These are phyloP conservation scores for Siderastrea radians DNA, from an alignment of 92 coral and sea anemone species.

Conservation along the genomic window DNA sequence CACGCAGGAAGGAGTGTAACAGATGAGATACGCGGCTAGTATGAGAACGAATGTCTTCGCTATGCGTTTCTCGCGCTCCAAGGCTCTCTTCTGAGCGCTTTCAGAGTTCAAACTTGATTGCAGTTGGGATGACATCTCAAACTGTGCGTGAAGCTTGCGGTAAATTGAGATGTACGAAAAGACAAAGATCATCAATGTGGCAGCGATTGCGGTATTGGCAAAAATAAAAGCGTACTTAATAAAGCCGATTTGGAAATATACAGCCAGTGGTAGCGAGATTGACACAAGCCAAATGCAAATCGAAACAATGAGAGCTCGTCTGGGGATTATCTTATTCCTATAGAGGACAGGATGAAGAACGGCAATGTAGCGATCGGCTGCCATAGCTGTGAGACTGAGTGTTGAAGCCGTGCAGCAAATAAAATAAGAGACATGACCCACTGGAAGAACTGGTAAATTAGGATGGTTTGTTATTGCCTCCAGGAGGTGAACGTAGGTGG, in stretches of 20 bases:
- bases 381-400: too few relatives aligned
- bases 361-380: too few relatives aligned
- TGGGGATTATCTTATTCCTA: too few relatives aligned
- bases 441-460: too few relatives aligned
- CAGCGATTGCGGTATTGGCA: conserved; percentile 40
- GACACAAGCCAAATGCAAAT: conserved; percentile 48
- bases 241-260: conserved; percentile 53
- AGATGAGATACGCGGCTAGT: conserved; percentile 68
- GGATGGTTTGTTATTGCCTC: too few relatives aligned
- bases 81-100: conserved; percentile 1
- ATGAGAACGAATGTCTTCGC: conserved; percentile 9
- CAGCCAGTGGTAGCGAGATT: conserved; percentile 27
- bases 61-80: background rate
- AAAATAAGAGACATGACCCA: too few relatives aligned
- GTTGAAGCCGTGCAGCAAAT: too few relatives aligned
- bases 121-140: conserved; percentile 20
- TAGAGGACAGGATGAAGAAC: too few relatives aligned
- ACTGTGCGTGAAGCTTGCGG: conserved; percentile 11
- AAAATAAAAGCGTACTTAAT: conserved; percentile 5
- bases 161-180: conserved; percentile 17
- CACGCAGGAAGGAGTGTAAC: conserved; percentile 81
- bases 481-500: too few relatives aligned
- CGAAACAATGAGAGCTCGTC: too few relatives aligned
- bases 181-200: background rate
- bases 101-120: conserved; percentile 1